Percentiles rank a stretch among this genome's conserved stretches.
phyloP scores from a whole-genome alignment of 1,140 invertebrate species.

The Leucophenga varia region DNA sequence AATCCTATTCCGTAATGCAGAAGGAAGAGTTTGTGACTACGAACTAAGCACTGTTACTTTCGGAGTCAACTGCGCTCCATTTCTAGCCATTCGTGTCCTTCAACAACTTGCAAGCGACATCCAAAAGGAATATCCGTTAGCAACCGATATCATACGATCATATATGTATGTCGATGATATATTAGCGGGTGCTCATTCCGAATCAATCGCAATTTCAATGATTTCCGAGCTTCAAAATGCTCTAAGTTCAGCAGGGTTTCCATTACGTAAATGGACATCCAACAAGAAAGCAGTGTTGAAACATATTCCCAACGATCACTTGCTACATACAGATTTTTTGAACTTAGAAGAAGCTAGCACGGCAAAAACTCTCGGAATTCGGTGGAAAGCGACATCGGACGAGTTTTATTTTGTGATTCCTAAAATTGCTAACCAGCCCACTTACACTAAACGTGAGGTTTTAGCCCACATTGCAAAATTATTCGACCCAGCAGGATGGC shows the following conservation, averaged over 20 bases:
- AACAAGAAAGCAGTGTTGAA: background rate
- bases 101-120: background rate
- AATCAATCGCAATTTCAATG: background rate
- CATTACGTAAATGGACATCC: background rate
- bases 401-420: conserved; percentile 23
- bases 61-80: too few species aligned
- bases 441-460: conserved; percentile 6
- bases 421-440: background rate
- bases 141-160: background rate
- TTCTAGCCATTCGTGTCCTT: background rate
- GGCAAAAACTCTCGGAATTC: conserved; percentile 28
- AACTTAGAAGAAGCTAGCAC: conserved; percentile 12
- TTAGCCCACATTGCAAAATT: conserved; percentile 18
- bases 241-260: background rate
- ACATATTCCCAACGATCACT: conserved; percentile 6
- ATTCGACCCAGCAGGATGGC: conserved; percentile 54
- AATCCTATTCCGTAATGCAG: too few species aligned
- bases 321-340: conserved; percentile 8
- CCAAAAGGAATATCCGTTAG: too few species aligned
- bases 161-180: conserved; percentile 1
- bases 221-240: background rate
- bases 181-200: background rate
- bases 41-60: too few species aligned
- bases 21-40: too few species aligned
- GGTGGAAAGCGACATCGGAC: conserved; percentile 24